Percentiles rank a stretch among this genome's conserved stretches.
These are phyloP conservation scores for Griposia aprilina DNA, from an alignment of 2,888 invertebrate species.

Conservation along the genomic window DNA sequence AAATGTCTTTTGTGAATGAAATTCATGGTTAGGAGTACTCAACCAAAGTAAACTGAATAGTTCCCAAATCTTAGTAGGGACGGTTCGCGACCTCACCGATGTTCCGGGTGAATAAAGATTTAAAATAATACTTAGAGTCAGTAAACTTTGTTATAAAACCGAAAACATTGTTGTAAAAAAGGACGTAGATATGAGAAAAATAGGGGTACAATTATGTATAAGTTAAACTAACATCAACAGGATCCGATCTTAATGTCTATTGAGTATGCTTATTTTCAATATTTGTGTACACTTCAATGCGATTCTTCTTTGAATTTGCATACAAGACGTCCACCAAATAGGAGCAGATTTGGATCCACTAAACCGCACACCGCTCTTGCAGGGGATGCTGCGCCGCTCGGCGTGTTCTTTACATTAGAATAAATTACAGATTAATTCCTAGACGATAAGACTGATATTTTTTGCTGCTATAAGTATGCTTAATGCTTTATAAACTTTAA, in stretches of 20 bases:
- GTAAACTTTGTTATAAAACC: neutral
- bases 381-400: neutral
- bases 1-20: neutral
- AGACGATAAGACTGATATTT: no score
- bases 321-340: neutral
- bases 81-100: neutral
- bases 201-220: no score
- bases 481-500: no score
- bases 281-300: neutral
- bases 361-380: no score
- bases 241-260: neutral
- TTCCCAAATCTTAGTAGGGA: neutral
- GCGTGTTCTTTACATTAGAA: neutral
- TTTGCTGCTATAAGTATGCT: no score
- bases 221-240: neutral
- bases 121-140: neutral
- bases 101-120: neutral
- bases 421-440: neutral
- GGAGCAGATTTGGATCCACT: no score
- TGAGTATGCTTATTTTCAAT: neutral
- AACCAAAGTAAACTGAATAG: neutral
- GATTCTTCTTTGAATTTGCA: neutral
- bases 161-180: no score
- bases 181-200: no score
- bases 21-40: neutral